phyloP scores from a whole-genome alignment of 2,888 invertebrate genomes.

The Tetragonisca angustula region DNA sequence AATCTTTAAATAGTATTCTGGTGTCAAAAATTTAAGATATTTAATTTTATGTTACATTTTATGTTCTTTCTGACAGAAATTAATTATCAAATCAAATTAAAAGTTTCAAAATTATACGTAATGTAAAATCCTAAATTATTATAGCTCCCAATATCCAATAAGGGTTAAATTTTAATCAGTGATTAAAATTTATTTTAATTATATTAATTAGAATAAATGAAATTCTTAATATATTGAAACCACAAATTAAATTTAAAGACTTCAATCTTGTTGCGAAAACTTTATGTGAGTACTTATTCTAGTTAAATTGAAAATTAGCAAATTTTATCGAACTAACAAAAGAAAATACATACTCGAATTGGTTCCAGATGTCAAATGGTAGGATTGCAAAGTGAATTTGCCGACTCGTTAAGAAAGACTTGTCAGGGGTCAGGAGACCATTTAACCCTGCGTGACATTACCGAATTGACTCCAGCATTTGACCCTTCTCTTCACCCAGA shows the following conservation, averaged over 20 bases:
- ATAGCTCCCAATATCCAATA: too few relatives aligned
- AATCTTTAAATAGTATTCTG: too few relatives aligned
- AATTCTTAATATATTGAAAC: neutral
- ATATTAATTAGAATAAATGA: neutral
- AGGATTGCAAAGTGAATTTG: conserved; percentile 68
- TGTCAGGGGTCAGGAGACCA: conserved; percentile 76
- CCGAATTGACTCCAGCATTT: conserved; percentile 81
- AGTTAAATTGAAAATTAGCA: too few relatives aligned
- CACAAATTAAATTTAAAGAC: neutral
- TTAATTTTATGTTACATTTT: too few relatives aligned
- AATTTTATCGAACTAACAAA: too few relatives aligned
- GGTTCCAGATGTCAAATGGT: conserved; percentile 48
- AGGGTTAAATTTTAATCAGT: too few relatives aligned
- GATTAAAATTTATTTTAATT: too few relatives aligned
- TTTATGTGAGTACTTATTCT: neutral
- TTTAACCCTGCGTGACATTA: conserved; percentile 80
- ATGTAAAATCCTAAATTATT: too few relatives aligned
- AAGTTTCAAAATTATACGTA: neutral
- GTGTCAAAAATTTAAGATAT: too few relatives aligned
- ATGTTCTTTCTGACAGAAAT: too few relatives aligned
- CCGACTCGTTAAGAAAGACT: conserved; percentile 67
- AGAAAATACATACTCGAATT: neutral
- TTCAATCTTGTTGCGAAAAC: neutral
- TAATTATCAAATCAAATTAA: too few relatives aligned
- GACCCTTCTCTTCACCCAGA: conserved; percentile 69